phyloP scores from a whole-genome alignment of 2,888 invertebrate species.

The Platerodrilus igneus region DNA sequence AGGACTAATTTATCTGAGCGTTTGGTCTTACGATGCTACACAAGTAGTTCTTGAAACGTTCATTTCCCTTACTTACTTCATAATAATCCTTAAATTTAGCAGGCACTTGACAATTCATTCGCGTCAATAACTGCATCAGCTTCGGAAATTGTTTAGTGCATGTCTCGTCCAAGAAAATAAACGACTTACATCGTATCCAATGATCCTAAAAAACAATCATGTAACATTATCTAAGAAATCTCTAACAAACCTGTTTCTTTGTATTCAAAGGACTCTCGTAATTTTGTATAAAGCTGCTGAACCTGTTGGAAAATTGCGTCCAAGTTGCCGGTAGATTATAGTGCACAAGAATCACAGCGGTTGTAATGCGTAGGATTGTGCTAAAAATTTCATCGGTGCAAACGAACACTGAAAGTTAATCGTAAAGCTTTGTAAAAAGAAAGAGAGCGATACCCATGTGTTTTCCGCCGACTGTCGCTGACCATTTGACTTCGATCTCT shows the following conservation, averaged over 20 bases:
- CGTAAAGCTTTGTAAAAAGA: no score
- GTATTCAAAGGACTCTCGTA: slow-evolving; percentile 45
- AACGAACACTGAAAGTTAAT: slow-evolving; percentile 55
- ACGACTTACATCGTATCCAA: slow-evolving; percentile 42
- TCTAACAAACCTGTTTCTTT: slow-evolving; percentile 33
- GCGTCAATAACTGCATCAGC: slow-evolving; percentile 56
- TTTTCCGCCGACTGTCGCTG: slow-evolving; percentile 15
- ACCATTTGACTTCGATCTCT: slow-evolving; percentile 21
- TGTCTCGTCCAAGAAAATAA: slow-evolving; percentile 56
- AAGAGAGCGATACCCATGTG: slow-evolving; percentile 24
- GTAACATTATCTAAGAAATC: neutral
- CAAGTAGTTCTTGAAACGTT: no score
- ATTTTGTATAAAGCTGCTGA: slow-evolving; percentile 61
- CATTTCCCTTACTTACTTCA: slow-evolving; percentile 32
- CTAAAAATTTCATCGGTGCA: slow-evolving; percentile 64
- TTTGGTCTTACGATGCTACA: no score
- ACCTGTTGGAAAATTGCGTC: slow-evolving; percentile 65
- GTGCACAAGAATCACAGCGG: slow-evolving; percentile 66
- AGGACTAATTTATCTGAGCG: no score
- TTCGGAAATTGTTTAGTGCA: slow-evolving; percentile 59
- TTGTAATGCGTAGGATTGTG: slow-evolving; percentile 57
- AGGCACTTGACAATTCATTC: slow-evolving; percentile 43
- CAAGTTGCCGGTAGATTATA: slow-evolving; percentile 63
- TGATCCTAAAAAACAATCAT: slow-evolving; percentile 9
- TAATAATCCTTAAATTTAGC: slow-evolving; percentile 39